Conservation (phyloP, 2,888 invertebrate species). For the Erebia ligea region DNA sequence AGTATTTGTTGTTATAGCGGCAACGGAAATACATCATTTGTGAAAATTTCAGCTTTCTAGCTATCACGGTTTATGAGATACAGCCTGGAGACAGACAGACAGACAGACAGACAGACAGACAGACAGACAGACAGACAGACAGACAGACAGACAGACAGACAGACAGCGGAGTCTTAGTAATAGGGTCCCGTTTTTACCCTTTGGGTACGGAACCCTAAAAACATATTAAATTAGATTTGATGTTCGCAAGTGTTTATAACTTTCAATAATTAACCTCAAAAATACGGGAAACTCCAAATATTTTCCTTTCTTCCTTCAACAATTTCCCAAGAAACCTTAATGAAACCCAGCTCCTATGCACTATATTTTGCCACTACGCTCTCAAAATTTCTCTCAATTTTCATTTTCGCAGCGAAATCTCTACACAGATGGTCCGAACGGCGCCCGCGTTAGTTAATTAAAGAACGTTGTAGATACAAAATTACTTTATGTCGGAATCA, state of each 20-base stretch:
- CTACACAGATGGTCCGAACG: constrained; percentile 36
- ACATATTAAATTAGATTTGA: not conserved
- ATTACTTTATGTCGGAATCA: constrained; percentile 32
- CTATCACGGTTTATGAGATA: too few relatives aligned
- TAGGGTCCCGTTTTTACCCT: too few relatives aligned
- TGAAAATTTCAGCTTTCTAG: too few relatives aligned
- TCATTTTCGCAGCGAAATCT: constrained; percentile 34
- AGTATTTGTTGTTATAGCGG: too few relatives aligned
- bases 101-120: too few relatives aligned
- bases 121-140: too few relatives aligned
- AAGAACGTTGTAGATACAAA: constrained; percentile 34
- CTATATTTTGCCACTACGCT: constrained; percentile 28
- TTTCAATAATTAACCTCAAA: not conserved
- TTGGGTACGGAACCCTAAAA: too few relatives aligned
- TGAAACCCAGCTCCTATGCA: constrained; percentile 23
- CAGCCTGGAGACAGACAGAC: too few relatives aligned
- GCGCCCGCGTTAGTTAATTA: constrained; percentile 38
- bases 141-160: too few relatives aligned
- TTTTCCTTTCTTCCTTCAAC: constrained; percentile 7
- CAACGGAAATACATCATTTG: too few relatives aligned
- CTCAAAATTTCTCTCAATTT: constrained; percentile 35
- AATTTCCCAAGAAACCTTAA: constrained; percentile 9
- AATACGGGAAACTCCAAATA: not conserved
- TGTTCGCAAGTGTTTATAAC: too few relatives aligned
- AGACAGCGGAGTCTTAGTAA: too few relatives aligned